Evolutionary conservation across 2,113 vertebrate genomes (phyloP), one percentile per base, ranked within the genome.

Genomic region (Ophiodon elongatus): DNA sequence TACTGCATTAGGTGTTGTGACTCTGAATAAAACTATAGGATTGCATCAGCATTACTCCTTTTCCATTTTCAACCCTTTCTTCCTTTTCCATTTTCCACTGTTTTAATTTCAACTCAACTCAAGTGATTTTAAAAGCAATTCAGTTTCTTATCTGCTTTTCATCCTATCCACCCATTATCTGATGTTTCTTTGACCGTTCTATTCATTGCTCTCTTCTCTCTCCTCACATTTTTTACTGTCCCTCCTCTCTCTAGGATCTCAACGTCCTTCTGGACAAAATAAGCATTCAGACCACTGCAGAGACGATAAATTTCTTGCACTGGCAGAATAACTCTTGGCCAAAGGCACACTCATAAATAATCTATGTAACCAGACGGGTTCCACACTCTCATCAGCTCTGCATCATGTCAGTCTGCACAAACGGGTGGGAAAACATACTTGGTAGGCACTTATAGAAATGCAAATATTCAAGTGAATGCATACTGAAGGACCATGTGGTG

Each of bases 311-410:
- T 92, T 73, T 90, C 43, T 76, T 83, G 9, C 57, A 37, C 66
- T 82, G 81, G 71, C 86, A 85, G 25, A 81, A 83, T 35, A 83
- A 76, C 23, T 71, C 25, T 52, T 35, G 41, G 84, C 79, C 73
- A 85, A 35, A 74, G 57, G 63, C 65, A 39, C 5, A 8, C 39
- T 80, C 73, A 88, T 89, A 84, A 92, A 93, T 90, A 88, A 77
- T 83, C 59, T 1, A 64, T 76, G 43, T 50, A 79, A 79, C 63
- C 54, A 71, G 74, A 84, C 67, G 68, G 23, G 56, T 68, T 88
- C 74, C 54, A 60, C 54, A 4, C 65, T 70, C 29, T 78, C 77
- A 73, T 75, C 63, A 82, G 73, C 73, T 57, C 25, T 27, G 15
- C 71, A 27, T 37, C 27, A 35, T 41, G 6, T 72, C 50, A 52